These are phyloP conservation scores for Acanthococcus lagerstroemiae DNA, from an alignment of 2,888 invertebrate species.

Conservation along the genomic window DNA sequence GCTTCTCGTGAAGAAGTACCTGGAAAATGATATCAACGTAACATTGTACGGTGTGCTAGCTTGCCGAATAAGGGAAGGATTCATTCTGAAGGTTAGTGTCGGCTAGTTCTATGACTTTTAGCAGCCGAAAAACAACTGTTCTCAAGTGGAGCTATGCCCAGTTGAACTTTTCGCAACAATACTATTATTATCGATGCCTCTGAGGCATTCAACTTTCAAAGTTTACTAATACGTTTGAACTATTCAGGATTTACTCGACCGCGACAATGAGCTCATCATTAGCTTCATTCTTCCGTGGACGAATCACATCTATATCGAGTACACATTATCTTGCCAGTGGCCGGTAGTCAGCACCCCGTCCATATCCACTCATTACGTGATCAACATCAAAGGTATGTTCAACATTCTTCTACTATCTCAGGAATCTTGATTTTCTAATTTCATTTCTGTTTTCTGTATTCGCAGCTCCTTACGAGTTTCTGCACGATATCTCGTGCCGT, in stretches of 20 bases:
- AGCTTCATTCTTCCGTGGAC: conserved; percentile 61
- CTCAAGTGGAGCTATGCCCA: too few relatives aligned
- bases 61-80: conserved; percentile 65
- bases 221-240: background rate
- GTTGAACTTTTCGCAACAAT: too few relatives aligned
- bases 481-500: conserved; percentile 60
- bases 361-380: conserved; percentile 14
- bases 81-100: conserved; percentile 50
- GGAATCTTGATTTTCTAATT: background rate
- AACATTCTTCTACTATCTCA: background rate
- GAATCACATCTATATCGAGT: conserved; percentile 59
- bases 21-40: conserved; percentile 53
- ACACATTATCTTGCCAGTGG: conserved; percentile 52
- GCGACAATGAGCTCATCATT: conserved; percentile 52
- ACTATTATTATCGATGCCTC: too few relatives aligned
- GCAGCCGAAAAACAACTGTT: too few relatives aligned
- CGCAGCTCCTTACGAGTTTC: conserved; percentile 58
- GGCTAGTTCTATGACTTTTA: too few relatives aligned
- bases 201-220: too few relatives aligned
- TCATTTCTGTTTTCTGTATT: conserved; percentile 31
- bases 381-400: conserved; percentile 20
- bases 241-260: conserved; percentile 46
- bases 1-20: conserved; percentile 52
- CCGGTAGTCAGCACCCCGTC: conserved; percentile 42
- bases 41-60: conserved; percentile 56